These are phyloP conservation scores for Melinopterus prodromus DNA, from an alignment of 2,888 invertebrate species.

Conservation along the genomic window DNA sequence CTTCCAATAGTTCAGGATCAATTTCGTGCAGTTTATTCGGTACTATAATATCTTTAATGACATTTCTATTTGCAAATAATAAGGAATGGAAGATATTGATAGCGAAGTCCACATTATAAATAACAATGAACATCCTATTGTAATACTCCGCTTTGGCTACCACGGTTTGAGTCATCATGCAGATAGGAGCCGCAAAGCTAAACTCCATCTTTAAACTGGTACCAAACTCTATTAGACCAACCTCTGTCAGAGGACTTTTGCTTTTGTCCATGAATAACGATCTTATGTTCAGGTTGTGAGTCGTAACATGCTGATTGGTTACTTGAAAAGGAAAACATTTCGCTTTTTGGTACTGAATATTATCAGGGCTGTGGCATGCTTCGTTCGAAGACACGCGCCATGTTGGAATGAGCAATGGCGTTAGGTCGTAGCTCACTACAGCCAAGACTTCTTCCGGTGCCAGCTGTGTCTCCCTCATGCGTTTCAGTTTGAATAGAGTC, in stretches of 20 bases:
- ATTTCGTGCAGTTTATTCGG: constrained; percentile 38
- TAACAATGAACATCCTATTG: constrained; percentile 43
- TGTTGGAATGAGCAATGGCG: constrained; percentile 39
- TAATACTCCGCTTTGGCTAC: constrained; percentile 29
- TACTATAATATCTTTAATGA: constrained; percentile 37
- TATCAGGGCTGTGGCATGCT: constrained; percentile 41
- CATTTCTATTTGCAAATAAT: constrained; percentile 41
- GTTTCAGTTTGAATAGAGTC: constrained; percentile 28
- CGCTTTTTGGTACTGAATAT: constrained; percentile 32
- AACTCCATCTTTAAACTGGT: constrained; percentile 46
- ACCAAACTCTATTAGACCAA: constrained; percentile 37
- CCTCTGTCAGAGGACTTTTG: constrained; percentile 43
- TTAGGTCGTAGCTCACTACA: constrained; percentile 40
- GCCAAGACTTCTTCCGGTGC: constrained; percentile 39
- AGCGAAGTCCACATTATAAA: constrained; percentile 41
- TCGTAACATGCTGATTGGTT: constrained; percentile 19
- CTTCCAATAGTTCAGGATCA: not conserved
- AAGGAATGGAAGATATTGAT: constrained; percentile 41
- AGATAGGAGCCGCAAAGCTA: constrained; percentile 38
- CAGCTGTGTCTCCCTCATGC: constrained; percentile 14
- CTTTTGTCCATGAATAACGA: constrained; percentile 24
- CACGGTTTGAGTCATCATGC: constrained; percentile 24
- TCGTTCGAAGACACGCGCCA: constrained; percentile 39
- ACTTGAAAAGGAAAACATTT: not conserved
- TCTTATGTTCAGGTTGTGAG: constrained; percentile 40